These are phyloP conservation scores for Dicycla oo DNA, from an alignment of 2,888 invertebrate species.

Conservation along the genomic window DNA sequence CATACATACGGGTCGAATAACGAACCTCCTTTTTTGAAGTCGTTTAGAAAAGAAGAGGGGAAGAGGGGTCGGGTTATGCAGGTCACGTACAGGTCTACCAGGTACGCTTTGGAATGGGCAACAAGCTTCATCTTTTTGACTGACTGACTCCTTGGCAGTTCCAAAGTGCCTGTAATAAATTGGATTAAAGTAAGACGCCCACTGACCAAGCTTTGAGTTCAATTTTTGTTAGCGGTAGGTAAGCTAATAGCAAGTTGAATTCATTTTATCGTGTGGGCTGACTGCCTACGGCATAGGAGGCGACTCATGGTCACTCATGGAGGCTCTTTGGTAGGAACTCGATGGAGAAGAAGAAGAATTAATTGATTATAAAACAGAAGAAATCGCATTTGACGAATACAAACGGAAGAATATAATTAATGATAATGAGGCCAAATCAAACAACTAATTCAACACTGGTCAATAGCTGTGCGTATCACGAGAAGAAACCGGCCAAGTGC, in stretches of 20 bases:
- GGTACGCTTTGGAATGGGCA: neutral
- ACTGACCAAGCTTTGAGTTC: neutral
- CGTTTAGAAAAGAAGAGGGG: no score
- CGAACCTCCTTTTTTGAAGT: no score
- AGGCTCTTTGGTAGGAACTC: neutral
- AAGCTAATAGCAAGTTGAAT: neutral
- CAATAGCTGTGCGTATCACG: no score
- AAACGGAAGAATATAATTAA: neutral
- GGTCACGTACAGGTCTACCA: neutral
- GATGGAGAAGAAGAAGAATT: neutral
- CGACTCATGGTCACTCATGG: neutral
- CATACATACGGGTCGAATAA: no score
- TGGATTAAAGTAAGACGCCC: neutral
- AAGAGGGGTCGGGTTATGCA: no score
- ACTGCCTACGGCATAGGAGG: no score
- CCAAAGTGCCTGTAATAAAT: neutral
- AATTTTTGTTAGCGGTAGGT: neutral
- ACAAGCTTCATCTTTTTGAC: neutral
- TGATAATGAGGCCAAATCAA: no score
- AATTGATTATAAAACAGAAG: no score
- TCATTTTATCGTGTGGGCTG: neutral
- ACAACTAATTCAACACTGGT: no score
- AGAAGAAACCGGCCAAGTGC: no score
- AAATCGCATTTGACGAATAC: neutral
- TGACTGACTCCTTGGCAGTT: neutral